Conservation (phyloP, 2,797 vertebrate genomes). For the Lates japonicus region DNA sequence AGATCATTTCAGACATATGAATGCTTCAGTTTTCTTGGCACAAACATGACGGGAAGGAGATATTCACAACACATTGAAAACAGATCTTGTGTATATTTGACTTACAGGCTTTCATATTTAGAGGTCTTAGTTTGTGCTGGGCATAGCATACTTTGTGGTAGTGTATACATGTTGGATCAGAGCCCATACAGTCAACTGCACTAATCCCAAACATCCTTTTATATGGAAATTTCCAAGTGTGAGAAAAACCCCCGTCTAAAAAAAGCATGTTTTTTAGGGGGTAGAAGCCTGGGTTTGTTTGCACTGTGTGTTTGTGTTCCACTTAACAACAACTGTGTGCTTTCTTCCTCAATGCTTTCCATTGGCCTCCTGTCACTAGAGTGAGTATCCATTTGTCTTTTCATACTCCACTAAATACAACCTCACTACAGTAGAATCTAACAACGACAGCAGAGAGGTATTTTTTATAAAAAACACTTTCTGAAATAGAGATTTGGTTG, state of each 20-base stretch:
- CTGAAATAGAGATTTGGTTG: background rate
- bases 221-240: constrained; percentile 39
- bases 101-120: constrained; percentile 37
- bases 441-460: background rate
- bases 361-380: constrained; percentile 89
- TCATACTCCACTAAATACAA: constrained; percentile 24
- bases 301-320: constrained; percentile 76
- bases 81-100: constrained; percentile 45
- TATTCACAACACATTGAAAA: constrained; percentile 25
- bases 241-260: constrained; percentile 59
- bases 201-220: constrained; percentile 42
- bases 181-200: constrained; percentile 40
- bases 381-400: constrained; percentile 89
- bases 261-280: constrained; percentile 85
- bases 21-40: constrained; percentile 66
- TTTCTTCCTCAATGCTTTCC: constrained; percentile 94
- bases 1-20: constrained; percentile 70
- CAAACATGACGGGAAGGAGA: constrained; percentile 48
- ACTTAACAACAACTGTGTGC: constrained; percentile 91
- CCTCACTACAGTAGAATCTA: background rate
- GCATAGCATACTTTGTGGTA: constrained; percentile 72
- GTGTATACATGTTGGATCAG: constrained; percentile 38
- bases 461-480: background rate
- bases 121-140: constrained; percentile 86
- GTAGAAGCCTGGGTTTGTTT: constrained; percentile 82